Evolutionary conservation across 2,797 vertebrate species (phyloP).

Genomic region (Rachycentron canadum): DNA sequence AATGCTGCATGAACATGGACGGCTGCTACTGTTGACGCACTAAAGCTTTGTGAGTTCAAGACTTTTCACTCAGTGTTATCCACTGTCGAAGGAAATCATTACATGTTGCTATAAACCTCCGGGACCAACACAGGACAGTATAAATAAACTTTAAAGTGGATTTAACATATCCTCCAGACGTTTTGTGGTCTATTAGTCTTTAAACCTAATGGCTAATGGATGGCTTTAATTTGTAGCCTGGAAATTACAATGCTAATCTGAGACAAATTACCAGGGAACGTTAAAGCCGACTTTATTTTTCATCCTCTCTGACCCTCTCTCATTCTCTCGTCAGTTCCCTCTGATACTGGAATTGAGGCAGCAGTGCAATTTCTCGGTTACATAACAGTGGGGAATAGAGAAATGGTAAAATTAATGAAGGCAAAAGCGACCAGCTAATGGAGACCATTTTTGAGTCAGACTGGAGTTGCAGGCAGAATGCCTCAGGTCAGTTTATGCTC

Average conservation of each 20-base stretch:
- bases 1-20: conserved; percentile 9
- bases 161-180: conserved; percentile 47
- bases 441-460: conserved; percentile 66
- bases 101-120: conserved; percentile 24
- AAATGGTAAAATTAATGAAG: conserved; percentile 72
- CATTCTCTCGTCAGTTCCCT: conserved; percentile 41
- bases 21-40: neutral
- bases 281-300: conserved; percentile 44
- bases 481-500: conserved; percentile 52
- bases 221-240: conserved; percentile 64
- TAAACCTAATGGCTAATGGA: conserved; percentile 63
- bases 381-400: conserved; percentile 60
- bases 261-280: conserved; percentile 65
- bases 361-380: conserved; percentile 64
- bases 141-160: conserved; percentile 46
- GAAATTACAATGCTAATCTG: conserved; percentile 70
- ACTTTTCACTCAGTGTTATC: neutral
- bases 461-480: conserved; percentile 43
- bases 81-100: conserved; percentile 20
- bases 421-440: conserved; percentile 68
- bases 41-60: conserved; percentile 31
- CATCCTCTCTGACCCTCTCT: conserved; percentile 13
- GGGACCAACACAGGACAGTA: conserved; percentile 10
- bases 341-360: conserved; percentile 45
- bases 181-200: conserved; percentile 50